These are phyloP conservation scores for Lates calcarifer DNA, from an alignment of 2,113 vertebrate species.

Conservation along the genomic window DNA sequence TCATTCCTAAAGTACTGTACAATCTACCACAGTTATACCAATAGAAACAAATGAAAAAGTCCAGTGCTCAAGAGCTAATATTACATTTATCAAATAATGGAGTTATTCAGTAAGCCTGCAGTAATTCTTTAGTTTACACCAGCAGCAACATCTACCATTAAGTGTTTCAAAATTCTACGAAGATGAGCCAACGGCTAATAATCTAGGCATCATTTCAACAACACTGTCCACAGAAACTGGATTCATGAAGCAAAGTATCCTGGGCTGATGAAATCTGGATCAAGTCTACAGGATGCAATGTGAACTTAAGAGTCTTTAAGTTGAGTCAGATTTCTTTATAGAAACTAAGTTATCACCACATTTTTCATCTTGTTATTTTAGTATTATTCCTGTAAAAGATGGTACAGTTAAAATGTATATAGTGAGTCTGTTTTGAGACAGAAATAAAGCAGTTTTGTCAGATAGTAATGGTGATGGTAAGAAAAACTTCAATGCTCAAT, in stretches of 20 bases:
- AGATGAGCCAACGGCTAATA: constrained; percentile 2
- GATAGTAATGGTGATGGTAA: background rate
- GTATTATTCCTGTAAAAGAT: background rate
- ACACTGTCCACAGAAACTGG: background rate
- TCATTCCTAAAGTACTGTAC: background rate
- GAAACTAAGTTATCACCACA: background rate
- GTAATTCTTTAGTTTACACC: constrained; percentile 10
- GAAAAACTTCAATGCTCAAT: background rate
- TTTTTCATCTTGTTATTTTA: background rate
- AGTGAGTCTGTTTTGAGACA: background rate
- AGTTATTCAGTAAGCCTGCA: constrained; percentile 29
- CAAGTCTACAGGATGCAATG: background rate
- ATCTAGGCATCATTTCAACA: constrained; percentile 8
- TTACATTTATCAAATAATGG: constrained; percentile 18
- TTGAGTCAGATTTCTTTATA: background rate
- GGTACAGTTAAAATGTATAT: background rate
- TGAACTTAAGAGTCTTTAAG: background rate
- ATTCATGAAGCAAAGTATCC: background rate
- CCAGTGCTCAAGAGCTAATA: background rate
- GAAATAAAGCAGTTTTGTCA: background rate
- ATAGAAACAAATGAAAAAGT: background rate
- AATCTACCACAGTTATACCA: background rate
- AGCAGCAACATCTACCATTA: constrained; percentile 13
- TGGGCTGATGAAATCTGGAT: constrained; percentile 7
- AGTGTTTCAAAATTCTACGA: constrained; percentile 1